These are phyloP conservation scores for Drosophila prostipennis DNA, from an alignment of 2,888 invertebrate genomes.

Conservation along the genomic window DNA sequence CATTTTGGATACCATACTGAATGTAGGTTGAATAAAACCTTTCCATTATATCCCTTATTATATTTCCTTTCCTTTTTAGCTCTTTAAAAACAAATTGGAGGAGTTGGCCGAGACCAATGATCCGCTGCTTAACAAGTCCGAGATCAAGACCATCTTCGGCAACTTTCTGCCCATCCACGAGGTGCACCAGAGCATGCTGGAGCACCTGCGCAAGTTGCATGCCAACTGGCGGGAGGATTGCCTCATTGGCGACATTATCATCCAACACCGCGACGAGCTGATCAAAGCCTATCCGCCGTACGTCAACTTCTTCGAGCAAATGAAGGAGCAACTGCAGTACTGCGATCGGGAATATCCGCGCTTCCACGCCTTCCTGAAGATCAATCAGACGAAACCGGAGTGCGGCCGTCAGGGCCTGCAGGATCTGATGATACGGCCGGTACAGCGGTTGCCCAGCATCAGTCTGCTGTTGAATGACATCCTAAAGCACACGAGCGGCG, in stretches of 20 bases:
- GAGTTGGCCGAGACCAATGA: constrained; percentile 91
- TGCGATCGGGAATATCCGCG: constrained; percentile 97
- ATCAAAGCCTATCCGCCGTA: constrained; percentile 98
- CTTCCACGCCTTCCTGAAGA: constrained; percentile 99
- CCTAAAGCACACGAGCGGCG: constrained; percentile 94
- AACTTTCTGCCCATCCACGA: constrained; percentile 97
- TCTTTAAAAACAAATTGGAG: constrained; percentile 97
- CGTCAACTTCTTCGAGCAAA: constrained; percentile 98
- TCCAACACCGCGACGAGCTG: constrained; percentile 94
- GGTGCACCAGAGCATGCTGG: constrained; percentile 92
- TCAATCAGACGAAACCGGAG: constrained; percentile 96
- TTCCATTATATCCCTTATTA: neutral
- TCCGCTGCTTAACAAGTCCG: constrained; percentile 93
- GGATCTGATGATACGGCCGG: constrained; percentile 98
- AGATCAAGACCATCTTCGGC: constrained; percentile 97
- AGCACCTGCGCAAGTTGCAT: constrained; percentile 85
- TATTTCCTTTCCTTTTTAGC: constrained; percentile 85
- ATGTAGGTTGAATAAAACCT: constrained; percentile 85
- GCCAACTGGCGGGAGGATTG: constrained; percentile 94
- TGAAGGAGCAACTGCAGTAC: constrained; percentile 95
- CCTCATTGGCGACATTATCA: constrained; percentile 94
- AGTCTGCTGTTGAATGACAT: constrained; percentile 97
- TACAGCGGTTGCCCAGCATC: constrained; percentile 98
- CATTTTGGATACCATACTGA: constrained; percentile 96
- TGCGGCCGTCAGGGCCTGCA: constrained; percentile 98